Evolutionary conservation across 1,140 invertebrate species (phyloP).

Genomic region (Xylocopa sonorina): DNA sequence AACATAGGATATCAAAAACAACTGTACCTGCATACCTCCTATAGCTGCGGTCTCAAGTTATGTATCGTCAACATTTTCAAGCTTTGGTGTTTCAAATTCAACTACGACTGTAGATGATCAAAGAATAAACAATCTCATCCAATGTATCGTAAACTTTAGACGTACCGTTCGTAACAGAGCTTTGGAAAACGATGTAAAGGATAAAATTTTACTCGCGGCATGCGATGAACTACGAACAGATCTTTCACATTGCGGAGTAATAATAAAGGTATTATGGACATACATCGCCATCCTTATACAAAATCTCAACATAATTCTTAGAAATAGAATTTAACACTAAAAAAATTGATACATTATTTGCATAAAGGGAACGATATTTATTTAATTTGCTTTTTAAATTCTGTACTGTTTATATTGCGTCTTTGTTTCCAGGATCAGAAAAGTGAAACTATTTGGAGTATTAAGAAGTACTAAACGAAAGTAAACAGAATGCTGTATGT

Average conservation of each 20-base stretch:
- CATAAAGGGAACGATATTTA: too few relatives aligned
- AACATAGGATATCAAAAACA: conserved; percentile 43
- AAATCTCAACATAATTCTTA: too few relatives aligned
- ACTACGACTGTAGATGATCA: conserved; percentile 39
- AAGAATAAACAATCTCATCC: conserved; percentile 78
- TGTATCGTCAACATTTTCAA: conserved; percentile 64
- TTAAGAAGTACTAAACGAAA: conserved; percentile 54
- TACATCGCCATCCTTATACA: too few relatives aligned
- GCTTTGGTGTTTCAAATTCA: conserved; percentile 69
- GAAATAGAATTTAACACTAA: too few relatives aligned
- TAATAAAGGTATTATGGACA: conserved; percentile 81
- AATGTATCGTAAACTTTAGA: conserved; percentile 85
- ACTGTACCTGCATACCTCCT: conserved; percentile 65
- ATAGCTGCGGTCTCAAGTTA: conserved; percentile 76
- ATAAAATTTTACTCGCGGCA: conserved; percentile 84
- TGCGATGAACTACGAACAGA: conserved; percentile 88
- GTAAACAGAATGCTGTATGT: not conserved
- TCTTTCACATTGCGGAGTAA: conserved; percentile 85
- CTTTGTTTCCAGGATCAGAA: conserved; percentile 82
- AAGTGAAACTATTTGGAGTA: conserved; percentile 83
- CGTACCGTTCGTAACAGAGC: conserved; percentile 83
- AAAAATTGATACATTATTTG: too few relatives aligned
- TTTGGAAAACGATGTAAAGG: conserved; percentile 79
- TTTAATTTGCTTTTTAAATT: not conserved
- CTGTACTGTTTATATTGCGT: not conserved